phyloP scores from a whole-genome alignment of 2,888 invertebrate genomes.

The Oeneis ivallda region DNA sequence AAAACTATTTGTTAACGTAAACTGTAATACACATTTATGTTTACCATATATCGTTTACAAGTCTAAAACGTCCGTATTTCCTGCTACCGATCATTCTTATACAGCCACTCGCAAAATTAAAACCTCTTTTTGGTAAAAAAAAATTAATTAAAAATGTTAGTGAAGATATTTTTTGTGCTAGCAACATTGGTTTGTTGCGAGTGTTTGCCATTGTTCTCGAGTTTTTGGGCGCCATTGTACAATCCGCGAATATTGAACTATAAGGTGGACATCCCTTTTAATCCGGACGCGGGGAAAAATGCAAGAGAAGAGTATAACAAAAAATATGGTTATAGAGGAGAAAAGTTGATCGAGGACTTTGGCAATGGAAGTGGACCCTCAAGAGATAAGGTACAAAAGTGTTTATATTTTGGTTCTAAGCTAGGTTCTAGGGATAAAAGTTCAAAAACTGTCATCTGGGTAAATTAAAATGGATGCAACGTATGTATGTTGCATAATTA shows the following conservation, averaged over 20 bases:
- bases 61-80: constrained; percentile 37
- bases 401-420: too few species aligned
- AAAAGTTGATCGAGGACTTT: constrained; percentile 58
- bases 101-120: constrained; percentile 29
- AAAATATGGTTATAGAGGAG: constrained; percentile 60
- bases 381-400: constrained; percentile 48
- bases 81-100: constrained; percentile 41
- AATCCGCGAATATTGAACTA: constrained; percentile 64
- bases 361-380: constrained; percentile 59
- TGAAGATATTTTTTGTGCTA: constrained; percentile 45
- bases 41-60: constrained; percentile 25
- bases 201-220: constrained; percentile 54
- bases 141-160: constrained; percentile 32
- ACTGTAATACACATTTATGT: constrained; percentile 40
- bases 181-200: constrained; percentile 44
- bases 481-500: not conserved
- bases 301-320: constrained; percentile 50
- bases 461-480: too few species aligned
- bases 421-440: too few species aligned
- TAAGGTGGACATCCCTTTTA: constrained; percentile 59
- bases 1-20: constrained; percentile 43
- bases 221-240: constrained; percentile 71
- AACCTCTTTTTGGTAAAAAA: constrained; percentile 26
- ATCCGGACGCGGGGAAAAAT: constrained; percentile 52
- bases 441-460: too few species aligned